phyloP scores from a whole-genome alignment of 92 coral and sea anemone genomes.

The Muricea muricata region DNA sequence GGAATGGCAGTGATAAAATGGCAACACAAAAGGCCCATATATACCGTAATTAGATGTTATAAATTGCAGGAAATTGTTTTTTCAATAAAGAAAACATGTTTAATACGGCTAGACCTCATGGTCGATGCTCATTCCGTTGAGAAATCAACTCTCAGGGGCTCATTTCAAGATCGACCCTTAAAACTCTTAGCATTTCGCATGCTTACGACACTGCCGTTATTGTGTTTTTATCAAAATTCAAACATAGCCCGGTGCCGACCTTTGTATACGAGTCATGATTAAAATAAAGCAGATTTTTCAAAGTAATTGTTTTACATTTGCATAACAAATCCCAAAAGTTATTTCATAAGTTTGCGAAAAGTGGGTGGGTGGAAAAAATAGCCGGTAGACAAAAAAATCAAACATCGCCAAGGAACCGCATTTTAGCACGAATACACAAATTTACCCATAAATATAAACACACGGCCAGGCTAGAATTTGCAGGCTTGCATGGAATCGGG shows the following conservation, averaged over 20 bases:
- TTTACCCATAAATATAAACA: constrained; percentile 21
- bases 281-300: constrained; percentile 37
- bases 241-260: constrained; percentile 6
- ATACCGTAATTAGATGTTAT: constrained; percentile 38
- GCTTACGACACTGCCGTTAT: not conserved
- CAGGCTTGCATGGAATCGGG: too few relatives aligned
- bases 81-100: constrained; percentile 46
- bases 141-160: not conserved
- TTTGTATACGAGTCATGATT: constrained; percentile 35
- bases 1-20: constrained; percentile 28
- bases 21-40: constrained; percentile 32
- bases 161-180: not conserved
- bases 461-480: not conserved
- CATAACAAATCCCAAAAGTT: constrained; percentile 45
- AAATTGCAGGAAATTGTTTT: constrained; percentile 56
- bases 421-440: not conserved
- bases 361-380: constrained; percentile 29
- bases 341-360: constrained; percentile 45
- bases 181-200: not conserved
- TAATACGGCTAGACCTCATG: constrained; percentile 26
- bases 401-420: not conserved
- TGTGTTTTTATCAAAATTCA: constrained; percentile 23
- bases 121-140: constrained; percentile 29
- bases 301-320: constrained; percentile 45
- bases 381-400: constrained; percentile 6